Conservation (phyloP, 2,888 invertebrate genomes). For the Lycaena phlaeas region DNA sequence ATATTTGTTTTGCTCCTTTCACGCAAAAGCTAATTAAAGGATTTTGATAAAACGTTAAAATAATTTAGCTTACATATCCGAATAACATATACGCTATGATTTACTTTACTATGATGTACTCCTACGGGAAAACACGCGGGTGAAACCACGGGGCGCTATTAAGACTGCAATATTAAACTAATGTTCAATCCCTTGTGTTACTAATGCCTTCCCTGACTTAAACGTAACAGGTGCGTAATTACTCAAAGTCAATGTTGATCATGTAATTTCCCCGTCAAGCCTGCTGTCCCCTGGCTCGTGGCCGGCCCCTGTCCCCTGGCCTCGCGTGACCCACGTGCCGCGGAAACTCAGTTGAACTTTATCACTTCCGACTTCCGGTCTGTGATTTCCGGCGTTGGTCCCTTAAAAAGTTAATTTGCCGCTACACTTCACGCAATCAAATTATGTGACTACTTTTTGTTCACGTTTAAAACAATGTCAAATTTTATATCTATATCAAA, state of each 20-base stretch:
- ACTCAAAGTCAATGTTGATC: constrained; percentile 16
- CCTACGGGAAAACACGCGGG: too few species aligned
- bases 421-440: constrained; percentile 15
- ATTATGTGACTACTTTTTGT: background rate
- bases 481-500: too few species aligned
- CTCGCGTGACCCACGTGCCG: constrained; percentile 51
- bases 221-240: constrained; percentile 1
- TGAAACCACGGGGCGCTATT: too few species aligned
- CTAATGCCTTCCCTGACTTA: background rate
- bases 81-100: too few species aligned
- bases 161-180: too few species aligned
- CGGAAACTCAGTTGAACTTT: constrained; percentile 64
- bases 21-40: too few species aligned
- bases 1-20: too few species aligned
- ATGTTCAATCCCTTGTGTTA: too few species aligned
- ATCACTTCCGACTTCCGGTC: constrained; percentile 65
- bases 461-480: too few species aligned
- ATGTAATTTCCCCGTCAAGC: constrained; percentile 34
- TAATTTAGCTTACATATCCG: too few species aligned
- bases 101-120: too few species aligned
- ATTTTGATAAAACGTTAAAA: too few species aligned
- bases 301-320: background rate
- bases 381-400: constrained; percentile 42
- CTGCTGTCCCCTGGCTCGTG: constrained; percentile 6
- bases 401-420: constrained; percentile 25